These are phyloP conservation scores for Calonectris borealis DNA, from an alignment of 2,113 vertebrate genomes.

Conservation along the genomic window DNA sequence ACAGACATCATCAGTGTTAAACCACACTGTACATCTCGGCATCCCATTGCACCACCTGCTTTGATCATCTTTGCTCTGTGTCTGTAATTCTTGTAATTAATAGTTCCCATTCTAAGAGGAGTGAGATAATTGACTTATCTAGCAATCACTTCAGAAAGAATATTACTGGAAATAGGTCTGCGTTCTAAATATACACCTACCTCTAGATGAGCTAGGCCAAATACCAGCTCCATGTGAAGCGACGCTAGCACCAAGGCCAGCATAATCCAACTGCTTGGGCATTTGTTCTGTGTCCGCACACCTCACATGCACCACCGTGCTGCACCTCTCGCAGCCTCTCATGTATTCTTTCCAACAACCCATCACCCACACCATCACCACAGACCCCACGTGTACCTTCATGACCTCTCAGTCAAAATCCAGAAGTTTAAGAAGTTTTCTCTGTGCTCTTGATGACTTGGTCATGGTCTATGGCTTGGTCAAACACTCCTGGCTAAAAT, in stretches of 20 bases:
- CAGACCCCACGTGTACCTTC: slow-evolving; percentile 4
- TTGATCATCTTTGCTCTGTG: slow-evolving; percentile 18
- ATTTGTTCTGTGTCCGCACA: background rate
- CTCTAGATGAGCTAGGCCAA: background rate
- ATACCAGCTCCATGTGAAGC: background rate
- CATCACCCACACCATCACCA: background rate
- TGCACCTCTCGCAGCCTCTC: background rate
- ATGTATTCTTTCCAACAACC: background rate
- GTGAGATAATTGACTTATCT: background rate
- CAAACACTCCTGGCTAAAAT: slow-evolving; percentile 76
- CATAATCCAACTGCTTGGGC: background rate
- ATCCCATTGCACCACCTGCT: background rate
- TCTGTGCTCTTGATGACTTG: slow-evolving; percentile 64
- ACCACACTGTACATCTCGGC: background rate
- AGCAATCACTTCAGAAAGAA: background rate
- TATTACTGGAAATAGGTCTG: background rate
- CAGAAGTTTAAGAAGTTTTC: slow-evolving; percentile 74
- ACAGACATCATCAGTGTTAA: background rate
- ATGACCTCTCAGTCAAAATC: slow-evolving; percentile 78
- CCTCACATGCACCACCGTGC: background rate
- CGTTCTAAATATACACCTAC: background rate
- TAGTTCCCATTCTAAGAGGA: background rate
- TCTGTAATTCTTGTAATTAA: background rate
- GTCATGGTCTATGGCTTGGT: slow-evolving; percentile 76
- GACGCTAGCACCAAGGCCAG: rapidly evolving